Evolutionary conservation across 2,888 invertebrate genomes (phyloP), one percentile per base, ranked within the genome.

Genomic region (Coleophora deauratella): DNA sequence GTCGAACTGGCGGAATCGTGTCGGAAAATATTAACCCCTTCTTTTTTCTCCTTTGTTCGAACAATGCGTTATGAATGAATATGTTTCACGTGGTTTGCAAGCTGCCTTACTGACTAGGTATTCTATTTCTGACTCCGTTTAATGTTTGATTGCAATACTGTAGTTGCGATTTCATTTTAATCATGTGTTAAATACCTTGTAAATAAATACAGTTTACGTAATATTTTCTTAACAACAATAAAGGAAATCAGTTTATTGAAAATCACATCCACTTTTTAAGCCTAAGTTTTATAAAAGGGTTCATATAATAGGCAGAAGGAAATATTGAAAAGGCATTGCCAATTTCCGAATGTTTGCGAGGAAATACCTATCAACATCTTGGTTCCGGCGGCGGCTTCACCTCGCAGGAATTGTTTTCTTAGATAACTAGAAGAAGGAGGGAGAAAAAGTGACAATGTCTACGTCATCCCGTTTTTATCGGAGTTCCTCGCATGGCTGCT

Each of bases 391-490:
- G n/a, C 48, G 49, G 46, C 47, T 54, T 61, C 59, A 60, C 60
- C 61, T 54, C 55, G 59, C 50, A 40, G 46, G 59, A 62, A 72
- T 78, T 79, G 72, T 79, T 73, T 77, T 71, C 66, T 55, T 4
- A 21, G 21, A 21, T 21, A 21, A 6, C 21, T 21, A 6, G 21
- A 6, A 21, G 21, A 21, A 6, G 21, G 57, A 69, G 60, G 62
- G 62, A 71, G 79, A 75, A 77, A 74, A 72, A 67, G 70, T 72
- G 72, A 68, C 72, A 58, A 61, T 49, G 62, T 59, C 60, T 71
- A 59, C 65, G 76, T 74, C 80, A 75, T 77, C 76, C 66, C 68
- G 69, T 78, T 79, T 78, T 81, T 82, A 82, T 82, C 82, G 65
- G 66, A 56, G 65, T 64, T 61, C 66, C 66, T 75, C 81, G 72